Evolutionary conservation across 2,113 vertebrate genomes (phyloP), one percentile per base, ranked within the genome.

Genomic region (Perca fluviatilis): DNA sequence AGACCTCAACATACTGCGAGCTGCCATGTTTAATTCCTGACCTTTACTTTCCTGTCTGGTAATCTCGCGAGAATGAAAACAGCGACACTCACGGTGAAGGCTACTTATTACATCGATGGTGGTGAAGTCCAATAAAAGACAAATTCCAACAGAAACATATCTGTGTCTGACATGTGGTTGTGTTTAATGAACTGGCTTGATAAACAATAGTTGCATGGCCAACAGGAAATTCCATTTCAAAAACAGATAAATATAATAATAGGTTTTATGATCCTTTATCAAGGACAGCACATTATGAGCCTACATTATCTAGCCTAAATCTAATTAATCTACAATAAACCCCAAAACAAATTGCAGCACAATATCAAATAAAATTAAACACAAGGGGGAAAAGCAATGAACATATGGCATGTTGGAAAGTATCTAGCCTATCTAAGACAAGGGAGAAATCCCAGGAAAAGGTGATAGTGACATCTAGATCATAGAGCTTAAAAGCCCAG

Each of bases 1-100:
- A 51, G 88, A 93, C 61, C 81, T 76, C 49, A 93, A 3, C 30
- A 93, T 21, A 77, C 86, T 2, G 74, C 90, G 83, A 11, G 84
- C 61, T 21, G 95, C 95, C 95, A 96, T 96, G 51, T 93, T 95
- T 70, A 49, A 30, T 77, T 70, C 40, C 9, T 89, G 91, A 92
- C 89, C 89, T 90, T 91, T 80, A 3, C n/a, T 40, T 91, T 93
- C 85, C 89, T 40, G 75, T 74, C 0, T 54, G 7, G 5, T 43
- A 63, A 15, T 83, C 73, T 90, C 87, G 87, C 88, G 83, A 88
- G 54, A 91, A 25, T 15, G 0, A 7, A 13, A 14, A 77, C 61
- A 83, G 86, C 69, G 85, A 64, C 82, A 18, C 72, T 6, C 4
- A 6, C 14, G 72, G 79, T 2, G 50, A 51, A 53, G 11, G 47